Evolutionary conservation across 2,888 invertebrate species (phyloP), one percentile per base, ranked within the genome.

Genomic region (Drosophila helvetica): DNA sequence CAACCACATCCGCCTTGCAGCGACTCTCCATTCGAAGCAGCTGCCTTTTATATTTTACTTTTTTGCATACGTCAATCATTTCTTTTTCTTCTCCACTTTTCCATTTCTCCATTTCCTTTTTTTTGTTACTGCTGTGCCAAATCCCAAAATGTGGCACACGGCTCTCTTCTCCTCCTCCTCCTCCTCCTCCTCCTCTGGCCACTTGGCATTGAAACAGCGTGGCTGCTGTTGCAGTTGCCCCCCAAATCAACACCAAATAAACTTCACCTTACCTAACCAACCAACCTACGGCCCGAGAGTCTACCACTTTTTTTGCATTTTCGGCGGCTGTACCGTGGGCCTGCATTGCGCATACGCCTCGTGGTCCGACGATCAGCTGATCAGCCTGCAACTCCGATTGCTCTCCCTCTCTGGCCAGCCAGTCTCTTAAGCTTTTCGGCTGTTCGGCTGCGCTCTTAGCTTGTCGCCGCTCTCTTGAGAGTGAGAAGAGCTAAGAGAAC

Each of bases 1-100:
- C 1, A 12, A 56, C 81, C 72, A 76, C 76, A 80, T 80, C 80
- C 80, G 80, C 78, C 73, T 80, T 55, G 59, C 47, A 60, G 60
- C 30, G 30, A 55, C 50, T 50, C 12, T 43, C 51, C 45, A 12
- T 33, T 10, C n/a, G n/a, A 12, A 43, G 42, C 25, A 7, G 38
- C 38, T 50, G 25, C n/a, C n/a, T 22, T 27, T 27, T 27, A 12
- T 15, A 22, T 46, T 56, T 27, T 15, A 12, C 45, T 46, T n/a
- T 19, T 56, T 56, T 56, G 55, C 55, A 56, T 56, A 56, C 33
- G 10, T 10, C 19, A 19, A 19, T 38, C 38, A 38, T 38, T 38
- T 38, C 7, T 15, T 38, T 15, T 1, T 33, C 4, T 33, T 33
- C 4, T 30, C 9, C 9, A 9, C 9, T 8, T 27, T 30, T 30